Evolutionary conservation across 2,797 vertebrate species (phyloP), one percentile per base, ranked within the genome.

Genomic region (Crenuchus spilurus): DNA sequence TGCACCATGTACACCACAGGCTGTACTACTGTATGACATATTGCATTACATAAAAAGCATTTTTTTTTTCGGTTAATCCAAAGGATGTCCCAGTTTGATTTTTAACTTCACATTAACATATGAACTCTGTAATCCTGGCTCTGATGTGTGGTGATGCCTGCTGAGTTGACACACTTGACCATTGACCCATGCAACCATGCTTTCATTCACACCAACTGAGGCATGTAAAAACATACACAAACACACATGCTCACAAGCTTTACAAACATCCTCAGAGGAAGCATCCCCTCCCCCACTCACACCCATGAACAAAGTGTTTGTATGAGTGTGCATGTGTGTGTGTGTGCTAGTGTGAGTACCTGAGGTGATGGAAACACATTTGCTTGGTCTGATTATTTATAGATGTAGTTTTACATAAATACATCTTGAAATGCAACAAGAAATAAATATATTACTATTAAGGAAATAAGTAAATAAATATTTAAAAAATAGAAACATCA

Each of bases 191-290:
- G 49, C 11, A 6, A 28, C 11, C 24, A 1, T 14, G 6, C 49
- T 52, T 52, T 52, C 49, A 52, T 52, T 52, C 49, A 28, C 49
- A 52, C 49, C 11, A 52, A 52, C 11, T 26, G 13, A 52, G 13
- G 22, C 24, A 52, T 52, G 22, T 24, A 52, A 6, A 52, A 28
- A 52, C 49, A 52, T n/a, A n/a, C 46, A 49, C 46, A 49, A 20
- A 22, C 46, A 49, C 20, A 24, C 48, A 26, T 3, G 3, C 8
- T 11, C 48, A 24, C 26, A 54, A 7, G 11, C 1, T 54, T n/a
- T 28, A 16, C 24, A 54, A 30, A 13, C 26, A 54, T 54, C 30
- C 1, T 10, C 7, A 8, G n/a, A n/a, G n/a, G n/a, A n/a, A n/a
- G n/a, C 18, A 22, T 7, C 7, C 22, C 6, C 10, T 11, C 22